Evolutionary conservation across 2,113 vertebrate species (phyloP).

Genomic region (Cygnus atratus): DNA sequence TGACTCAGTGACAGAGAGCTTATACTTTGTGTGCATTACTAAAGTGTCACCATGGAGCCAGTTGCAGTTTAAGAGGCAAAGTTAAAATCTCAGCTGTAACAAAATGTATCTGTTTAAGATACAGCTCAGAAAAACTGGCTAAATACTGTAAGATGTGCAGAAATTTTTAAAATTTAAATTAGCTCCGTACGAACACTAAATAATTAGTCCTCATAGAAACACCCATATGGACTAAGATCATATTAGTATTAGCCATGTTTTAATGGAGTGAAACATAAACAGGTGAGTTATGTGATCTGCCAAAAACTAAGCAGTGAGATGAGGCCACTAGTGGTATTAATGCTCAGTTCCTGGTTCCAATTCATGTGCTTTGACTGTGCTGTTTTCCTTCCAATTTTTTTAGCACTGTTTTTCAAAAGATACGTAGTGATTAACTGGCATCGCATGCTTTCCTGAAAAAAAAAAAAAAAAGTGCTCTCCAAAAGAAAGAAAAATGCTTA

Average conservation of each 20-base stretch:
- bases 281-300: not conserved
- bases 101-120: not conserved
- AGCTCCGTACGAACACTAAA: not conserved
- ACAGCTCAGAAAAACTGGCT: not conserved
- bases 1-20: not conserved
- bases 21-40: not conserved
- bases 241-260: not conserved
- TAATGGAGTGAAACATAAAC: not conserved
- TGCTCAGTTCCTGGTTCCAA: not conserved
- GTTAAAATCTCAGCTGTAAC: not conserved
- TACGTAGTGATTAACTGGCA: constrained; percentile 4
- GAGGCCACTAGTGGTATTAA: not conserved
- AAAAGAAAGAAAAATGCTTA: not conserved
- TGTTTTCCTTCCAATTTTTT: constrained; percentile 4
- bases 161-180: constrained; percentile 29
- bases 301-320: not conserved
- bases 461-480: not conserved
- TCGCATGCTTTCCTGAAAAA: not conserved
- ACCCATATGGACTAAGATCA: not conserved
- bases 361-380: not conserved
- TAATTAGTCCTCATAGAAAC: not conserved
- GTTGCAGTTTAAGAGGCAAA: not conserved
- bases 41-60: not conserved
- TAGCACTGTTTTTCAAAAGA: not conserved
- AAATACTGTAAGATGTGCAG: not conserved